Base-by-base conservation (phyloP, 2,113 vertebrate species). In the Grus americana region DNA sequence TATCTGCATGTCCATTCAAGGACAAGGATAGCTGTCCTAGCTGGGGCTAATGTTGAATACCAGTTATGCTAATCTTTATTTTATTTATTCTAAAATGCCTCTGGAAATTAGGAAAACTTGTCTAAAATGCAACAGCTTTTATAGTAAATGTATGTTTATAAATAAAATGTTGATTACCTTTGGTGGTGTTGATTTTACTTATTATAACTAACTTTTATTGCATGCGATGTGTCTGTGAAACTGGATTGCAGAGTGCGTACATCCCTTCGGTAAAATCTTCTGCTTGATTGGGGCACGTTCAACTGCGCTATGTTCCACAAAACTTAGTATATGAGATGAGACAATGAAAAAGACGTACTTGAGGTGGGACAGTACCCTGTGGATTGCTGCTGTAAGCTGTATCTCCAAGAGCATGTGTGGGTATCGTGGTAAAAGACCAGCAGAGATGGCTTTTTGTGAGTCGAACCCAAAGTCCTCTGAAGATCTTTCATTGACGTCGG, bases 71-170 rank as follows among this genome's bases (percentile, higher is more conserved):
- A 98, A 97, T 90, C 97, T 98, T 98, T 97, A 97, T 98, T 98
- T 98, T 99, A 99, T 99, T 99, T 99, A 99, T 99, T 99, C 98
- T 98, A 98, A 99, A 99, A 98, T 98, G 98, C 98, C 98, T 98
- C 98, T 98, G 98, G 98, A 96, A 98, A 98, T 97, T 98, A 98
- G 98, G 98, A 98, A 97, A 98, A 98, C 98, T 98, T 98, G 98
- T 98, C 98, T 98, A 97, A 98, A 99, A 98, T 98, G 98, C 98
- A 98, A 98, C 97, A 97, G 98, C 98, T 99, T 99, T 99, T 99
- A 98, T 99, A 99, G 98, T 98, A 98, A 98, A 99, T 99, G 98
- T 99, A 99, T 99, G 99, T 99, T 99, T 99, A 99, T 99, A 99
- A 99, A 99, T 99, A 99, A 99, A 99, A 99, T 90, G 90, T 98